Conservation (phyloP, 2,113 vertebrate species). For the Pseudopodoces humilis region DNA sequence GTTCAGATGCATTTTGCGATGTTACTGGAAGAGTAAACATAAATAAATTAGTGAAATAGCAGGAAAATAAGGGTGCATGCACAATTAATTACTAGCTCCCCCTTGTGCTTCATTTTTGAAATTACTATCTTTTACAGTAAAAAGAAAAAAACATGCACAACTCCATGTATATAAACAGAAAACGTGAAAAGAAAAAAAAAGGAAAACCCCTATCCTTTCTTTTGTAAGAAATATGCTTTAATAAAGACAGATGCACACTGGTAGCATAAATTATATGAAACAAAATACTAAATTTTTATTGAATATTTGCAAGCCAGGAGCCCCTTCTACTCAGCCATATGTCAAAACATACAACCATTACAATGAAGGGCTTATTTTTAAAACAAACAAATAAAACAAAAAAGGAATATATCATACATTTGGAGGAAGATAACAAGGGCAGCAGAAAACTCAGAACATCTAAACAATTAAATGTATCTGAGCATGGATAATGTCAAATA, state of each 20-base stretch:
- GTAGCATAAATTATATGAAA: background rate
- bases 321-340: background rate
- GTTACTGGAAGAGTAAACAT: background rate
- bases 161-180: background rate
- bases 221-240: background rate
- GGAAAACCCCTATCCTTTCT: rapidly evolving
- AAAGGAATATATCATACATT: background rate
- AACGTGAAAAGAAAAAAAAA: rapidly evolving
- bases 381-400: background rate
- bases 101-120: background rate
- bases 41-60: background rate
- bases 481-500: background rate
- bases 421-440: background rate
- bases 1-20: background rate
- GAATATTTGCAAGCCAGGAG: background rate
- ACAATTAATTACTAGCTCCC: slow-evolving; percentile 2
- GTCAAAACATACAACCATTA: background rate
- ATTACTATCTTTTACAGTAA: background rate
- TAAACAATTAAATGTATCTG: background rate
- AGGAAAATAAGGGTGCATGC: background rate
- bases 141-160: background rate
- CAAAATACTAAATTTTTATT: background rate
- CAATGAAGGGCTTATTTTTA: background rate
- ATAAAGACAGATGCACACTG: background rate
- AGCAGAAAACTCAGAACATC: background rate